Conservation (phyloP, 2,797 vertebrate genomes). For the Luscinia megarhynchos region DNA sequence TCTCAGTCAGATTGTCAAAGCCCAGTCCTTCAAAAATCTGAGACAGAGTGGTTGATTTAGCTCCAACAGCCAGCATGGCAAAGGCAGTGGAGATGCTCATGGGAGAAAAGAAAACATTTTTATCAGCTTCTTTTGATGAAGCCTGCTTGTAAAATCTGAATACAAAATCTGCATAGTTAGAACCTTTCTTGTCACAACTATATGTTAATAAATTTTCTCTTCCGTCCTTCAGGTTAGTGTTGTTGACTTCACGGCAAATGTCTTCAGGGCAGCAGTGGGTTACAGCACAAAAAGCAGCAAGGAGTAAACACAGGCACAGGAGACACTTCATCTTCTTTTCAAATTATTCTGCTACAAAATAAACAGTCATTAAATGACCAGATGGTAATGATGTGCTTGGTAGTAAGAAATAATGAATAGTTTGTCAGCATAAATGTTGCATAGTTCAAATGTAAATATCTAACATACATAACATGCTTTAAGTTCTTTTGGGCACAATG, state of each 20-base stretch:
- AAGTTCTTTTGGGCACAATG: background rate
- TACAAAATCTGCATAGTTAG: constrained; percentile 72
- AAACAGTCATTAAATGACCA: constrained; percentile 46
- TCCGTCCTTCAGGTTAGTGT: background rate
- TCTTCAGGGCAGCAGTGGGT: background rate
- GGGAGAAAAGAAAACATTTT: constrained; percentile 89
- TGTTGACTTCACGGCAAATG: background rate
- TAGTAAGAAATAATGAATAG: constrained; percentile 6
- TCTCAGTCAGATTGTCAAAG: constrained; percentile 73
- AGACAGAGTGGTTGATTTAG: constrained; percentile 30
- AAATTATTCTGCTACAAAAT: constrained; percentile 60
- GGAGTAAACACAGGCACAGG: background rate
- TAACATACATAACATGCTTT: background rate
- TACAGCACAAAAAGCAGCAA: background rate
- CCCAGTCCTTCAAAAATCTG: constrained; percentile 59
- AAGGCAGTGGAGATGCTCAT: constrained; percentile 85
- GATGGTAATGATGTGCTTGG: background rate
- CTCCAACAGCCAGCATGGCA: constrained; percentile 85
- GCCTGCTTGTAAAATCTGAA: constrained; percentile 82
- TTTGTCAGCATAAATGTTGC: background rate
- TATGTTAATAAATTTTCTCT: constrained; percentile 12
- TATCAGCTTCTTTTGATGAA: constrained; percentile 46
- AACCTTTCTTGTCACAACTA: background rate
- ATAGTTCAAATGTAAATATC: background rate
- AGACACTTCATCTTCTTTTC: constrained; percentile 55